Base-by-base conservation (phyloP, 2,888 invertebrate species). In the Apodemia arnacis region DNA sequence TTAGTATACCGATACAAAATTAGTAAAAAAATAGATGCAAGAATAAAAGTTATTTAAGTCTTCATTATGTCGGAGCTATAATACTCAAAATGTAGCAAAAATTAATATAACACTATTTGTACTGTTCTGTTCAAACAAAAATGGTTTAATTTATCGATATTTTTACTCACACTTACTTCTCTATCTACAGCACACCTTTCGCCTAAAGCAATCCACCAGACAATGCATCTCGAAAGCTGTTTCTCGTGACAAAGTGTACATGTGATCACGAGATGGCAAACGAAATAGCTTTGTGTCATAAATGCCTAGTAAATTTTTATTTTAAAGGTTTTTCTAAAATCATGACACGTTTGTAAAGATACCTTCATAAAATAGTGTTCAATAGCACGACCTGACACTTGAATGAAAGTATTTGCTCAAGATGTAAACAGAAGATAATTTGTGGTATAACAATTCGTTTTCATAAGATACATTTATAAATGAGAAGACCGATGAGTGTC, bases 211-310 rank as follows among this genome's bases (percentile, higher is more conserved):
- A 59, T 24, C n/a, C 54, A 54, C 4, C 59, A 59, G 27, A 41
- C 27, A 59, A 44, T 54, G 54, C 27, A 76, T 15, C 10, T 13
- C 41, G 11, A 76, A 54, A 27, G 49, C n/a, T 8, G 15, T 76
- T 49, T 59, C 59, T 59, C 59, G 59, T 59, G 59, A 59, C 59
- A 59, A n/a, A 49, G 49, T 49, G 54, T 54, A 4, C 54, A 54
- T 54, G 34, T 34, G 44, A 44, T 15, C 59, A 59, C 21, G n/a
- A 59, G 59, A 59, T 21, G 49, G n/a, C 18, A 18, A 49, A 49
- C 49, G 49, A 18, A 49, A 49, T 49, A 18, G 18, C 18, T 49
- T 49, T 49, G 49, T 49, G 18, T n/a, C 18, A 49, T n/a, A 49
- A 49, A 18, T 49, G 18, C 6, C 49, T 49, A 49, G 49, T 49